These are phyloP conservation scores for Drosophila histrio DNA, from an alignment of 2,888 invertebrate species.

Conservation along the genomic window DNA sequence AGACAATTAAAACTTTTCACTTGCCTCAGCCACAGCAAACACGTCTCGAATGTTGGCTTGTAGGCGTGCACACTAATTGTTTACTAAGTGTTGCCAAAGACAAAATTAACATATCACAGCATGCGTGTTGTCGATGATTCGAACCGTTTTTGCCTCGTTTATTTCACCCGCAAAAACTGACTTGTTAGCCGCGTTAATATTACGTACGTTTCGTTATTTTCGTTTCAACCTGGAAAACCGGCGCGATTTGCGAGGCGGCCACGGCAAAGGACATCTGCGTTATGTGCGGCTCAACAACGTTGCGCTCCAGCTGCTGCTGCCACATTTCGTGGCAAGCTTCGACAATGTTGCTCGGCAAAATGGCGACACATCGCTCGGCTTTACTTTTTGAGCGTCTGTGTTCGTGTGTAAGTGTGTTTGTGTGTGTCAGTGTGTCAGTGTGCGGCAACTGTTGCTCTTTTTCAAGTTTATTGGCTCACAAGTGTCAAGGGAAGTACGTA, in stretches of 20 bases:
- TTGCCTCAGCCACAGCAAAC: slow-evolving; percentile 50
- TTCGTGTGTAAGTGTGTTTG: slow-evolving; percentile 10
- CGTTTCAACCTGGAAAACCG: slow-evolving; percentile 35
- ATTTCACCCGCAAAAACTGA: slow-evolving; percentile 3
- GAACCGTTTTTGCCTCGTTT: not conserved
- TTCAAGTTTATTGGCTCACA: slow-evolving; percentile 81
- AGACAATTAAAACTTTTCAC: slow-evolving; percentile 77
- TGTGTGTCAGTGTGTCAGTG: slow-evolving; percentile 40
- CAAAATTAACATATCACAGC: slow-evolving; percentile 73
- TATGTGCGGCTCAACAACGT: slow-evolving; percentile 63
- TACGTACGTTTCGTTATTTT: slow-evolving; percentile 24
- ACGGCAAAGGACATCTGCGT: slow-evolving; percentile 79
- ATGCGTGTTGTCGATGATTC: slow-evolving; percentile 45
- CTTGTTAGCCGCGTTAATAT: slow-evolving; percentile 20
- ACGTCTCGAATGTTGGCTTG: slow-evolving; percentile 17
- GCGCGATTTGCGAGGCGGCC: slow-evolving; percentile 65
- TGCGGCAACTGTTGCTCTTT: slow-evolving; percentile 82
- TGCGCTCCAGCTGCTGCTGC: slow-evolving; percentile 13
- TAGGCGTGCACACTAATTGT: slow-evolving; percentile 62
- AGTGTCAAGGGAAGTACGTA: slow-evolving; percentile 77
- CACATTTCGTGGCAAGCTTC: slow-evolving; percentile 1
- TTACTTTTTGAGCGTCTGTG: not conserved
- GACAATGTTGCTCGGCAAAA: slow-evolving; percentile 34
- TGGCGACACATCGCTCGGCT: slow-evolving; percentile 43
- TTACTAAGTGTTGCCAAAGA: slow-evolving; percentile 67